Evolutionary conservation across 2,797 vertebrate species (phyloP), one percentile per base, ranked within the genome.

Genomic region (Molossus alvarezi): DNA sequence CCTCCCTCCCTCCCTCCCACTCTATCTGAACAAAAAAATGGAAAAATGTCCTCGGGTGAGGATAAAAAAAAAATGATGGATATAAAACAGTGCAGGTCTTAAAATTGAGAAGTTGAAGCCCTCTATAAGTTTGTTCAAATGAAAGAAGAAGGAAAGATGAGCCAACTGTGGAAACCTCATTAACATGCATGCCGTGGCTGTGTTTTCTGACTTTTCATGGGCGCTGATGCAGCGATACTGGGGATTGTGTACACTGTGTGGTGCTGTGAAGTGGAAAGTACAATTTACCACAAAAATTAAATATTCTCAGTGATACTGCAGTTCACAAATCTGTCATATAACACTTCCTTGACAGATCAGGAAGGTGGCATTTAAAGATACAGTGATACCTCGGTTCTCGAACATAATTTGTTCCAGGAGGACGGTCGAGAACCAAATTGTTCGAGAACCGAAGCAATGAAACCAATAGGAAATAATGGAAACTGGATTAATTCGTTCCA

Each of bases 241-340:
- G 87, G 76, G 80, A 64, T 80, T 93, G 79, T 84, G 73, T 77
- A 60, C 64, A 69, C 45, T 57, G 13, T 69, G 48, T 67, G n/a
- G 33, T 76, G 73, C 64, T 76, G n/a, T 83, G 86, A 82, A 91
- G 65, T 75, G 57, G 69, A 91, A 93, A 96, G 76, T 60, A 94
- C 71, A 86, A 87, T 95, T 96, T 80, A 48, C 64, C 45, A n/a
- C 29, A 96, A 79, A 92, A 96, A 90, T 93, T 37, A 91, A 90
- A 65, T 95, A 87, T 93, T 94, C 64, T 77, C 48, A 20, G 76
- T 93, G 80, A 79, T 41, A 33, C 8, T 10, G 29, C 21, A 89
- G 64, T 85, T 94, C 51, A 94, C 91, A 90, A 86, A 90, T 91
- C 41, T 87, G 51, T 75, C n/a, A 60, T 45, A 33, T 48, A 45